These are phyloP conservation scores for Pogonomyrmex barbatus DNA, from an alignment of 1,140 invertebrate genomes.

Conservation along the genomic window DNA sequence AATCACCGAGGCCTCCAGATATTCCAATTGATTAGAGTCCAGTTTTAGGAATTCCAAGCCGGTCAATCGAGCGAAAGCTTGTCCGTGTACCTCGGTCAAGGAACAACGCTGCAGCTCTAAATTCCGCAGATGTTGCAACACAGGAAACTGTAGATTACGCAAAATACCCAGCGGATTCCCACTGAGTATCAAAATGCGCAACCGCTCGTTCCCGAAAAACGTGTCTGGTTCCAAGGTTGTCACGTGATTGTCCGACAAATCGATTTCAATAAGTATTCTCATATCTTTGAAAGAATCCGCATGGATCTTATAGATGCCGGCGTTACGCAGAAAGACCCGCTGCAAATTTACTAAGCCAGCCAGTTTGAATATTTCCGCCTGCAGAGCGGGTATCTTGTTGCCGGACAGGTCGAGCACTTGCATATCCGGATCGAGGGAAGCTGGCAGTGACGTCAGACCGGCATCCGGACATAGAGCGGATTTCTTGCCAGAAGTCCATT, in stretches of 20 bases:
- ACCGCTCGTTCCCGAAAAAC: slow-evolving; percentile 91
- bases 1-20: slow-evolving; percentile 89
- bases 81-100: slow-evolving; percentile 89
- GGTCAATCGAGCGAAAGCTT: slow-evolving; percentile 90
- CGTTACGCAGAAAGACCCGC: slow-evolving; percentile 91
- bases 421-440: slow-evolving; percentile 91
- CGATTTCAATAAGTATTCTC: slow-evolving; percentile 94
- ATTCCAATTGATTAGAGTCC: slow-evolving; percentile 89
- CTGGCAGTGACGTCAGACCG: slow-evolving; percentile 91
- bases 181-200: slow-evolving; percentile 89
- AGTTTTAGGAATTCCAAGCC: slow-evolving; percentile 91
- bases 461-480: slow-evolving; percentile 93
- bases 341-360: slow-evolving; percentile 94
- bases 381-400: slow-evolving; percentile 91
- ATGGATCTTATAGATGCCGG: slow-evolving; percentile 91
- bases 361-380: slow-evolving; percentile 92
- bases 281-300: slow-evolving; percentile 94
- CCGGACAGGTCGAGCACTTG: slow-evolving; percentile 94
- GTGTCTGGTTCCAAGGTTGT: slow-evolving; percentile 89
- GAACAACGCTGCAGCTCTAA: slow-evolving; percentile 92
- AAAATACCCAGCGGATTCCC: slow-evolving; percentile 90
- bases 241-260: slow-evolving; percentile 92
- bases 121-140: slow-evolving; percentile 89
- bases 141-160: slow-evolving; percentile 89
- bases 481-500: slow-evolving; percentile 95